Evolutionary conservation across 23 tunicate species (phyloP), one percentile per base, ranked within the genome.

Genomic region (Phallusia fumigata): DNA sequence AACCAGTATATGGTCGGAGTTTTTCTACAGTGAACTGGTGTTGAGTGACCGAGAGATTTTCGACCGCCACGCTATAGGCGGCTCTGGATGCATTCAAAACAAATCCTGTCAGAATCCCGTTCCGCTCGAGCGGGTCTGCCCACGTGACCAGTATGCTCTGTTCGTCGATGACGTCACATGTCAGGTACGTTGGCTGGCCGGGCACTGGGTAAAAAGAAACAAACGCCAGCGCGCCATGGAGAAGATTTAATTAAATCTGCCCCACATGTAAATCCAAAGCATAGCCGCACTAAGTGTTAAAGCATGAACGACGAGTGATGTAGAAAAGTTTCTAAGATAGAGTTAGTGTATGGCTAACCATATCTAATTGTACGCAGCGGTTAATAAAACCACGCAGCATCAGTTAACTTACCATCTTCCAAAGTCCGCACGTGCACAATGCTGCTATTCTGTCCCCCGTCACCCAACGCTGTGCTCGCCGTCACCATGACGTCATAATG

Each of bases 381-480:
- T 40, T 40, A 40, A 5, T 3, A 40, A 3, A 40, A 5, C 47
- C 5, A 40, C 10, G 47, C 47, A 40, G 47, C 47, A 40, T 40
- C 5, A 40, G 47, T 40, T 40, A 40, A 40, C 79, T 65, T 78
- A 90, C 95, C 89, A 44, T 88, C 95, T 81, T 81, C 89, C 31
- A 75, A 30, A 19, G 95, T 90, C 77, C 83, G 64, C 16, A 52
- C 75, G 22, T 73, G 64, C 33, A 49, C 35, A n/a, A 15, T 65
- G 35, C 81, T 83, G 74, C 95, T 90, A 30, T 26, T 49, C 32
- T 83, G 86, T n/a, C 82, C 85, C 11, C 95, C 95, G 65, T 90
- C 95, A 13, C 95, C 95, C 30, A 76, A 65, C 24, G 84, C 89
- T 0, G 95, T 90, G 73, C 89, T 90, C 19, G 85, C 95, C 0